Base-by-base conservation (phyloP, 2,888 invertebrate genomes). In the Andrena hattorfiana region DNA sequence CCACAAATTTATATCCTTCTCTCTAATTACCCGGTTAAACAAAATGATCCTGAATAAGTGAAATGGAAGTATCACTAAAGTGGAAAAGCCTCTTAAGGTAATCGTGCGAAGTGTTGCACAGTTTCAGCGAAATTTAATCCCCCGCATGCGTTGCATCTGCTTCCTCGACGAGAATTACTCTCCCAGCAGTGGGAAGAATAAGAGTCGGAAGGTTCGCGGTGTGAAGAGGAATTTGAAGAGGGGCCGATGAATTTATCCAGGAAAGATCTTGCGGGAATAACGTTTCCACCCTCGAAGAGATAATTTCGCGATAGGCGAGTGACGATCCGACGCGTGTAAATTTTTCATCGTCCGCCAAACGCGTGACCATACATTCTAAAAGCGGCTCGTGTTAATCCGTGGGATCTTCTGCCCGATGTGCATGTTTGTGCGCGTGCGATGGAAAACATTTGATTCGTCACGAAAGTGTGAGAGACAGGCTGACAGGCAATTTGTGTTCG, bases 281-380 rank as follows among this genome's bases (percentile, higher is more conserved):
- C 13, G 42, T 3, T n/a, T 32, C 13, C 48, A 8, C n/a, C 56
- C 6, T 10, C 42, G 64, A 20, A 10, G 16, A 23, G 49, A 75
- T 69, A 48, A 69, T 79, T 76, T 42, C 8, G 16, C 32, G 64
- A 0, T 1, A 32, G 26, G 4, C 10, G 23, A 42, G 49, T 49
- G 59, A 76, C 76, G 35, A 64, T 70, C 49, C 30, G 4, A 8
- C 7, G 62, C 30, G 56, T 35, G 51, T 71, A 63, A 60, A 72
- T 77, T 67, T 72, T 77, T 81, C 67, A 81, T 81, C 54, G 48
- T 0, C 8, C 10, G 16, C 68, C 48, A 26, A 63, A 28, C 64
- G 67, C 62, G 54, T 35, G 67, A 62, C 56, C 62, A 5, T 51
- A 56, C 80, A 49, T 63, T 62, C 68, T 77, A 49, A 28, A 68